Evolutionary conservation across 2,888 invertebrate species (phyloP), one percentile per base, ranked within the genome.

Genomic region (Torymus texanus): DNA sequence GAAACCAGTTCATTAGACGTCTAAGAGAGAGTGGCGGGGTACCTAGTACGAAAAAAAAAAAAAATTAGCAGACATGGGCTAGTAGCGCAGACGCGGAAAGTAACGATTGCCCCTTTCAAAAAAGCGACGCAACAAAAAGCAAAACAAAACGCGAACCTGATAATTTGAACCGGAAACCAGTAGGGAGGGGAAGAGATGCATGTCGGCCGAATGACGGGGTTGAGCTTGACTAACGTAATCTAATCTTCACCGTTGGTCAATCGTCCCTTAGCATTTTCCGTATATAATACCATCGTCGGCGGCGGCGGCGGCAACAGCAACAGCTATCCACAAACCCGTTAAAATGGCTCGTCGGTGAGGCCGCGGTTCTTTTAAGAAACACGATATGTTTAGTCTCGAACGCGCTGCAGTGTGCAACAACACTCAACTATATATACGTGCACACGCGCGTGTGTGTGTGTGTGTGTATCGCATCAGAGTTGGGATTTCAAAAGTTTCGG

Each of bases 351-450:
- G 84, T 82, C 87, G 87, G 85, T 1, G 24, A 2, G 63, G 58
- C 50, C 1, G 59, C 82, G 83, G 85, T 84, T 65, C 74, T 87
- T 87, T 87, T 85, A 76, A 82, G 88, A 86, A 88, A 88, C 84
- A 84, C 84, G 88, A 88, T 88, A 85, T 87, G 87, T 88, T 88
- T 88, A 85, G 86, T 87, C 87, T 87, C 82, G 83, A 83, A 8
- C 41, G 41, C 41, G 41, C 41, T 41, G 41, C 41, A 41, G 41
- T 8, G 41, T 41, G 41, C 41, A 41, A 41, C 41, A 41, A 41
- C 41, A 41, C 29, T 29, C 29, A 29, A 29, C 29, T 29, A 5
- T 5, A 5, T 2, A 21, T 21, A 4, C 53, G 18, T 18, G 24
- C 62, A 16, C n/a, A 0, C 58, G 63, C 29, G 41, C 41, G 41